A percentile compares a stretch with the other conserved stretches of the same genome.
phyloP scores from a whole-genome alignment of 92 coral and sea anemone species.

The Pocillopora grandis region DNA sequence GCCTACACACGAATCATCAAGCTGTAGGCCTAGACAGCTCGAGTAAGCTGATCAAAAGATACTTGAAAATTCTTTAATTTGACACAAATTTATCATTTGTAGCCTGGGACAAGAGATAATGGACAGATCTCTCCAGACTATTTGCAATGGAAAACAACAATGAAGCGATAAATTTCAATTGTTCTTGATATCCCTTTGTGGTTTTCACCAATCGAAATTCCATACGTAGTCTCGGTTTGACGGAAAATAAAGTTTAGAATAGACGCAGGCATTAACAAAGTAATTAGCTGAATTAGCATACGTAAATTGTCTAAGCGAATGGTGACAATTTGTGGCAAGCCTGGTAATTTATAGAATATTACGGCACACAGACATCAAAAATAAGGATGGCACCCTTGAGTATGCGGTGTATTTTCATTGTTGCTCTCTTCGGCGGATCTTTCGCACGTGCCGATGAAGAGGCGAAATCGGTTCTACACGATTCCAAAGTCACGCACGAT shows the following conservation, averaged over 20 bases:
- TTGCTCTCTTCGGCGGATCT: background rate
- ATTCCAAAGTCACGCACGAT: conserved; percentile 81
- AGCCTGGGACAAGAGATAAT: no score
- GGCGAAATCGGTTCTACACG: conserved; percentile 44
- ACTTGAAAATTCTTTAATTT: no score
- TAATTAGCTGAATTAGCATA: conserved; percentile 12
- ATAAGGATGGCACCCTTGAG: no score
- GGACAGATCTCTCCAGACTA: no score
- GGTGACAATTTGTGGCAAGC: no score
- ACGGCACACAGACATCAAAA: no score
- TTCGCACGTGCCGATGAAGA: background rate
- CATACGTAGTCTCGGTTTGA: background rate
- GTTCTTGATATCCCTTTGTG: background rate
- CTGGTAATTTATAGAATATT: no score
- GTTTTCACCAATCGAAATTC: background rate
- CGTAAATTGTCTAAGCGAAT: background rate
- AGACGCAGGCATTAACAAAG: background rate
- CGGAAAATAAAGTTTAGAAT: background rate
- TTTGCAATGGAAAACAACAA: background rate
- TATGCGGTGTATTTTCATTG: background rate
- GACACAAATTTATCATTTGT: no score
- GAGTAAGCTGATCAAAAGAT: no score
- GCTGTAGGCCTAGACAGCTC: no score
- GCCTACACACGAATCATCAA: no score
- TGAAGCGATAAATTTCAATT: background rate